Base-by-base conservation (phyloP, 2,797 vertebrate genomes). In the Cossypha dichroa region DNA sequence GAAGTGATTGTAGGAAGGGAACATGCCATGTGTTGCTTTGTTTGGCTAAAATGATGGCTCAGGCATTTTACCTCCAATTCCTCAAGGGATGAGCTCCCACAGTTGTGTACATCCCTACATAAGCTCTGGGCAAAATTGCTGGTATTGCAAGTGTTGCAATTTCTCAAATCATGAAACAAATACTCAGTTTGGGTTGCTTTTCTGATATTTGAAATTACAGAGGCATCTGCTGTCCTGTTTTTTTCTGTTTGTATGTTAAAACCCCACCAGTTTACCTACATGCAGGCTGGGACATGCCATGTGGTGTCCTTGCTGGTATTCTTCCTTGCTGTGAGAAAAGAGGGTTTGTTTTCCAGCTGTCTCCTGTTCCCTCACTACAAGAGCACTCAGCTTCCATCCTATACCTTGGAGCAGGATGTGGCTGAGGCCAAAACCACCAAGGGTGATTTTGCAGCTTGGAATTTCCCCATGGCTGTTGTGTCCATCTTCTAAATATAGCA, bases 391-490 rank as follows among this genome's bases (percentile, higher is more conserved):
- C 22, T 92, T 26, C 56, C 20, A 23, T 79, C 56, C 49, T 79
- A 33, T 85, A 92, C 79, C 88, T 93, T 91, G 62, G 56, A 92
- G 60, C 68, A 93, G 84, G 68, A 94, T 88, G 72, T 80, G 78
- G 26, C 72, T 83, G 56, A 74, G 46, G 43, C 78, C 20, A 89
- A 93, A 96, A 92, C 92, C 93, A 90, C 68, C 26, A 68, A 60
- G 81, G 33, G 46, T 95, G 90, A 83, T 88, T 94, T 83, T 94
- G 4, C 54, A 93, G 60, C 72, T 83, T 92, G 91, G 89, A 95
- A 97, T 96, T 94, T 89, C 84, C 88, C 72, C 13, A 5, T 58
- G 87, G 60, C 75, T 88, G 7, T 83, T 91, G 72, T 74, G 60
- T 64, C 81, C 88, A 22, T 89, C 63, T 85, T 25, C 64, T 54